phyloP scores from a whole-genome alignment of 2,888 invertebrate genomes.

The Pterostichus madidus region DNA sequence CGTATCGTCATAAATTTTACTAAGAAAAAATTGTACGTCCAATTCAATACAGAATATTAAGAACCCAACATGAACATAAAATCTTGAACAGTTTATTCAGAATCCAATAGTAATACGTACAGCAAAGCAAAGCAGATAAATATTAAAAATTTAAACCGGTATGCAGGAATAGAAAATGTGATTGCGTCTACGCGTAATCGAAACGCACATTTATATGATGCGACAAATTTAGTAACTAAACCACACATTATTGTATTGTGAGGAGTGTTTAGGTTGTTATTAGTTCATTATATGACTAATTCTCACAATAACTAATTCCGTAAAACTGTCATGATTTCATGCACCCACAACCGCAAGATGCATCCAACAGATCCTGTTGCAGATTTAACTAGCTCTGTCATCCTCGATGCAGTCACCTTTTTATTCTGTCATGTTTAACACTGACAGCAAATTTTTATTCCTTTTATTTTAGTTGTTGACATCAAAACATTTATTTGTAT shows the following conservation, averaged over 20 bases:
- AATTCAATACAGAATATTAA: no score
- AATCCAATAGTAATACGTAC: no score
- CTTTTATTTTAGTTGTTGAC: background rate
- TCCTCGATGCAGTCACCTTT: background rate
- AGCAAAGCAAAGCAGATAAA: no score
- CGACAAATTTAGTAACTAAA: background rate
- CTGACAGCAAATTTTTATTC: background rate
- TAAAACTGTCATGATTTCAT: slow-evolving; percentile 22
- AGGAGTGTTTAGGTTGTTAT: no score
- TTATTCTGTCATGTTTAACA: slow-evolving; percentile 5
- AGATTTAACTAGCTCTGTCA: slow-evolving; percentile 1
- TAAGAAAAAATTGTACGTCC: no score
- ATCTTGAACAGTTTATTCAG: no score
- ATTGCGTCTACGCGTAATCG: slow-evolving; percentile 18
- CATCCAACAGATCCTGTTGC: background rate
- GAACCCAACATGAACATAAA: no score
- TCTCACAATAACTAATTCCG: background rate
- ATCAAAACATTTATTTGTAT: background rate
- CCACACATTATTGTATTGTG: no score
- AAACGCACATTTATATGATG: slow-evolving; percentile 19
- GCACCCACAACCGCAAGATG: slow-evolving; percentile 7
- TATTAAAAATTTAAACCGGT: slow-evolving; percentile 17
- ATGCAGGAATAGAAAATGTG: background rate
- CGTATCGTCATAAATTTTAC: no score
- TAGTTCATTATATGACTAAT: background rate